Evolutionary conservation across 2,113 vertebrate species (phyloP), one percentile per base, ranked within the genome.

Genomic region (Amphilophus citrinellus): DNA sequence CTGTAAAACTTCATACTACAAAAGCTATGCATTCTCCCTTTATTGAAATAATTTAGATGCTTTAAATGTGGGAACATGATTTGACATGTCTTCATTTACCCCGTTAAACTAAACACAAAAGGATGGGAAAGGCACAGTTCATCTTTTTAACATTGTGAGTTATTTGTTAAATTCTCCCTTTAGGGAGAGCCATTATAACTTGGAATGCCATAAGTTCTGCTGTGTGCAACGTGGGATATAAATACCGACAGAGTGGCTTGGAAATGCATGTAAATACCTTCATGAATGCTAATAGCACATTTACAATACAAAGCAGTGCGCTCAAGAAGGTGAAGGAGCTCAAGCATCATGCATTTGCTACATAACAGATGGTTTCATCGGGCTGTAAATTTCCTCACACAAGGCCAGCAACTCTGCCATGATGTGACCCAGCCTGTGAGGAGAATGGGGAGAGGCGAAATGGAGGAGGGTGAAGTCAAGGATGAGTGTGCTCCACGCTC

Each of bases 251-350:
- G 71, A 24, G 8, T 20, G 82, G 76, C 89, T 83, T 63, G 77
- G 80, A 88, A 93, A 92, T 93, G 94, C 92, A 95, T 95, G 92
- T 93, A 94, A 95, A 94, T 95, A 92, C 91, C 92, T 94, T 95
- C 94, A 95, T 96, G 95, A 96, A 96, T 95, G 90, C 92, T 94
- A 93, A 94, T 93, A 47, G 92, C 83, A 53, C 80, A 92, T 93
- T 95, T 95, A 89, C 86, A 91, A 94, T 84, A 85, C 89, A 84
- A 93, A 93, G 92, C 84, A 87, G 87, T 20, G 66, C 47, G n/a
- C 77, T 57, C 17, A 15, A 77, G 87, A 90, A 87, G 90, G 82
- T 85, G 93, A 93, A 89, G 88, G 82, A 84, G 87, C 84, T 76
- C 17, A 63, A 89, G 88, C 79, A 58, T 61, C 37, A 35, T 80